Base-by-base conservation (phyloP, 2,797 vertebrate species). In the Urosaurus nigricauda region DNA sequence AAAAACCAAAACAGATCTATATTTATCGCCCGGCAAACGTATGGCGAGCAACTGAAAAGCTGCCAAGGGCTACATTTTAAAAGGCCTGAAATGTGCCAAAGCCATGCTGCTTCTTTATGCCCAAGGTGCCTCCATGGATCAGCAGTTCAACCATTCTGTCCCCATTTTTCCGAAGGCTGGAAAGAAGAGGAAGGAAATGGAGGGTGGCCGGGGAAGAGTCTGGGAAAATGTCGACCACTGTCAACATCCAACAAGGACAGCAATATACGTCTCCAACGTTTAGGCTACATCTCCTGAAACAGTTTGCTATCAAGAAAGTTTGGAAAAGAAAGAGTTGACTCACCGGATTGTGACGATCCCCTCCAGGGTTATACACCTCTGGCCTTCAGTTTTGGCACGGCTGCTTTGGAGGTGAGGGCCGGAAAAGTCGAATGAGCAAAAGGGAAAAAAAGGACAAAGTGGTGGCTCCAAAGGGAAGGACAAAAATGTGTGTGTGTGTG, bases 351-450 rank as follows among this genome's bases (percentile, higher is more conserved):
- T 88, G 87, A 87, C 85, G 85, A 60, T 70, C 75, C 65, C 89
- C 87, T 92, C 84, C 81, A 74, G 77, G 91, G 83, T 89, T 92
- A 87, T 26, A 82, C 89, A 88, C 87, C 40, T 91, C 93, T 90
- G 93, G 92, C 91, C 92, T 91, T 93, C 43, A n/a, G 53, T 85
- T 90, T 91, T 87, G 91, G 91, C 89, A n/a, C n/a, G n/a, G 63
- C 32, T 79, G n/a, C n/a, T n/a, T n/a, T n/a, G 35, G 5, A 6
- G 89, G 53, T 43, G 81, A 85, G 83, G 29, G 87, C 29, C 91
- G 60, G 90, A 84, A 78, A 43, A 11, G 11, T 32, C 88, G 94
- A 93, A 94, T 94, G 92, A 93, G 92, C 5, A 14, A 40, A 37
- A 35, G 7, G 26, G 90, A 94, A 94, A 92, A 78, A 87, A 93